Conservation (phyloP, 1,140 invertebrate species). For the Ceratina australensis region DNA sequence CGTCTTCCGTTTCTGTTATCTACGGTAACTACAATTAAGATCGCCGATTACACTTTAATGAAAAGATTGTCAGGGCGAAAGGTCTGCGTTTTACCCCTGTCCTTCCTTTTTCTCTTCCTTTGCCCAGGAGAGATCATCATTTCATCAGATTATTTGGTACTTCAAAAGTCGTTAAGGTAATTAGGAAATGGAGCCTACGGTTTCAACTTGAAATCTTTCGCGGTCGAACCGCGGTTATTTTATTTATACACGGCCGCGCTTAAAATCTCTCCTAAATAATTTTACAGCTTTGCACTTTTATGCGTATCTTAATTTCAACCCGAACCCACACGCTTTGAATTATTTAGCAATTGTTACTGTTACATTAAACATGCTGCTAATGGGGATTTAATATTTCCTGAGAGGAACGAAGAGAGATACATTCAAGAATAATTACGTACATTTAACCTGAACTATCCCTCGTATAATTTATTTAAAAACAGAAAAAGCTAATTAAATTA, state of each 20-base stretch:
- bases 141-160: constrained; percentile 61
- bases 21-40: constrained; percentile 23
- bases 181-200: constrained; percentile 62
- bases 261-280: background rate
- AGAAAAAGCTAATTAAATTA: too few relatives aligned
- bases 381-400: too few relatives aligned
- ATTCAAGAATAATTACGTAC: too few relatives aligned
- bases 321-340: background rate
- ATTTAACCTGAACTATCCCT: too few relatives aligned
- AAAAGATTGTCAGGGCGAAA: constrained; percentile 10
- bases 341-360: background rate
- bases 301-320: background rate
- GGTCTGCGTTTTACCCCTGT: background rate
- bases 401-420: too few relatives aligned
- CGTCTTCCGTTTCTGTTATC: background rate
- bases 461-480: too few relatives aligned
- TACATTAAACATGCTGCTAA: background rate
- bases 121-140: constrained; percentile 47
- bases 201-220: constrained; percentile 47
- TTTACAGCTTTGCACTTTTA: background rate
- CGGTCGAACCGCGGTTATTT: constrained; percentile 8
- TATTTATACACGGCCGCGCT: background rate
- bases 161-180: constrained; percentile 66
- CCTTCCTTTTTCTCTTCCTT: constrained; percentile 1
- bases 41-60: constrained; percentile 30